These are phyloP conservation scores for Brienomyrus longianalis DNA, from an alignment of 2,113 vertebrate species.

Conservation along the genomic window DNA sequence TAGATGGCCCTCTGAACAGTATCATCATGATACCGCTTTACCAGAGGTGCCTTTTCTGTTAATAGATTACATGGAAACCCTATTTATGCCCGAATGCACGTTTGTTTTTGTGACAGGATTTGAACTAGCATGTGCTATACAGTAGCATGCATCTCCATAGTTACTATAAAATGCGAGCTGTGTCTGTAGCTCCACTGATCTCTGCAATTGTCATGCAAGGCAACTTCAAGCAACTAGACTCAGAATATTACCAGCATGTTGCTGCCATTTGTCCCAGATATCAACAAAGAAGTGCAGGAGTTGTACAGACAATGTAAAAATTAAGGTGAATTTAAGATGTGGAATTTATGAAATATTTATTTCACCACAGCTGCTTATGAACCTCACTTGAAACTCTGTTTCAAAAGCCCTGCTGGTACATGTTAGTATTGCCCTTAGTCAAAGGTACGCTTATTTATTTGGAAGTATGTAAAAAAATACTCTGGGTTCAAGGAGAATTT, in stretches of 20 bases:
- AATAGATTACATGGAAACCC: not conserved
- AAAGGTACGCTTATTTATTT: not conserved
- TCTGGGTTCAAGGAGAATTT: not conserved
- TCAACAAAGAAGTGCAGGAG: not conserved
- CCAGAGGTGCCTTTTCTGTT: not conserved
- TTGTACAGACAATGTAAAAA: not conserved
- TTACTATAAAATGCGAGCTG: not conserved
- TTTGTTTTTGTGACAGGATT: not conserved
- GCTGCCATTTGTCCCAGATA: not conserved
- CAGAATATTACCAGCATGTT: not conserved
- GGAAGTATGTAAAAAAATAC: not conserved
- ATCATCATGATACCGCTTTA: not conserved
- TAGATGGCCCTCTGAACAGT: not conserved
- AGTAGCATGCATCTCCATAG: not conserved
- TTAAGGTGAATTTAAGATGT: not conserved
- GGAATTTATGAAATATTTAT: constrained; percentile 2
- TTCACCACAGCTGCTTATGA: not conserved
- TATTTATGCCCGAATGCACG: not conserved
- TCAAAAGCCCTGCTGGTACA: not conserved
- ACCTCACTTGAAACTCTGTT: not conserved
- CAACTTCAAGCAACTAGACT: not conserved
- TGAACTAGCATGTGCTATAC: not conserved
- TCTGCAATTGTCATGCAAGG: not conserved
- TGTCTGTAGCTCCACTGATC: not conserved
- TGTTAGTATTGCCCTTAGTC: not conserved